Evolutionary conservation across 1,140 invertebrate genomes (phyloP).

Genomic region (Drosophila cardini): DNA sequence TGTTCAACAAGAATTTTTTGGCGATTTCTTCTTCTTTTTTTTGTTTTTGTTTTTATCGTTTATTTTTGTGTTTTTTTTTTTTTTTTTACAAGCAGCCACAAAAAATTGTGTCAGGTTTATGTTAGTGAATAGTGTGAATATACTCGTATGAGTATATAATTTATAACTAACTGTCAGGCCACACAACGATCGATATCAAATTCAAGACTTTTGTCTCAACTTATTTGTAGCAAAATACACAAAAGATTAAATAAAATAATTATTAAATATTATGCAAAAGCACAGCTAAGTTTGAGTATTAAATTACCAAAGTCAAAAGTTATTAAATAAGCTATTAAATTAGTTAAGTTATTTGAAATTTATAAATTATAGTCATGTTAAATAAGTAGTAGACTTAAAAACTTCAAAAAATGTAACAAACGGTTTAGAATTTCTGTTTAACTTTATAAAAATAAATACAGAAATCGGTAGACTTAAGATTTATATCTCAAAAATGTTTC

Average conservation of each 20-base stretch:
- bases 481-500: too few species aligned
- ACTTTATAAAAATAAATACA: too few species aligned
- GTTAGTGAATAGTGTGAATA: conserved; percentile 19
- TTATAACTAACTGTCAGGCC: not conserved
- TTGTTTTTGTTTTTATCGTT: too few species aligned
- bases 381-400: too few species aligned
- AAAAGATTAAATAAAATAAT: not conserved
- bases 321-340: too few species aligned
- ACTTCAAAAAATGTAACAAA: conserved; percentile 1
- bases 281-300: not conserved
- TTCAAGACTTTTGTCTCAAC: not conserved
- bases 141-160: conserved; percentile 1
- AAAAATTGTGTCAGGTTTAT: conserved; percentile 18
- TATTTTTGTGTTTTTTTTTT: not conserved
- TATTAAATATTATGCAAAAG: not conserved
- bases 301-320: not conserved
- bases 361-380: not conserved
- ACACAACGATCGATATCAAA: conserved; percentile 15
- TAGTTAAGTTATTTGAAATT: not conserved
- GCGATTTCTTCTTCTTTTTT: conserved; percentile 4
- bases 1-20: conserved; percentile 15
- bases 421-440: too few species aligned
- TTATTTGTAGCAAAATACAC: not conserved
- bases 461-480: too few species aligned
- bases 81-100: conserved; percentile 1